These are phyloP conservation scores for Myotis pilosus DNA, from an alignment of 2,797 vertebrate species.

Conservation along the genomic window DNA sequence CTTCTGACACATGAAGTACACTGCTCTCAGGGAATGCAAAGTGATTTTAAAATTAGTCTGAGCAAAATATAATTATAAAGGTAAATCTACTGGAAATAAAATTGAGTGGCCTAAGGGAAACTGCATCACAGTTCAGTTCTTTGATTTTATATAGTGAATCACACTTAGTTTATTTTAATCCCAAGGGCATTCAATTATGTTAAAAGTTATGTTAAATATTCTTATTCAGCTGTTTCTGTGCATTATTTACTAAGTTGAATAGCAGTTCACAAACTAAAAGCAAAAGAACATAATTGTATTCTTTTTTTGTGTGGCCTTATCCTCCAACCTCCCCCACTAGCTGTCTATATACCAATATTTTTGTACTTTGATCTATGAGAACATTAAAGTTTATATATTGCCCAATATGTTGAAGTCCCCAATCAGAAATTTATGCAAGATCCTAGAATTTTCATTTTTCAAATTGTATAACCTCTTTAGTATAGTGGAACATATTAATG, in stretches of 20 bases:
- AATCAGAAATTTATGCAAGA: conserved; percentile 1
- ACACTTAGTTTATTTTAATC: conserved; percentile 49
- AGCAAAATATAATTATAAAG: conserved; percentile 58
- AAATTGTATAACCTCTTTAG: neutral
- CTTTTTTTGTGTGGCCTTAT: neutral
- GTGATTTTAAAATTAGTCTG: conserved; percentile 32
- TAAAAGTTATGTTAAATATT: conserved; percentile 48
- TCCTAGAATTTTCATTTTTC: neutral
- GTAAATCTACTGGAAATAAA: conserved; percentile 37
- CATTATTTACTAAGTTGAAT: conserved; percentile 9
- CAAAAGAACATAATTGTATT: conserved; percentile 14
- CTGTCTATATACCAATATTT: neutral
- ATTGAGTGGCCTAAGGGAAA: neutral
- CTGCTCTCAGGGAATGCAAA: neutral
- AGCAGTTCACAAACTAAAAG: neutral
- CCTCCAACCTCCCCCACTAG: neutral
- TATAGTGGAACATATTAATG: neutral
- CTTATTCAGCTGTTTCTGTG: conserved; percentile 30
- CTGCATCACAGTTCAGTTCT: neutral
- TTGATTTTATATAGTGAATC: conserved; percentile 31
- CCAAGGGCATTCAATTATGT: conserved; percentile 9
- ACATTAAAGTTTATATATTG: neutral
- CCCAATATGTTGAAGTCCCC: neutral
- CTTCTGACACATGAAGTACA: conserved; percentile 15
- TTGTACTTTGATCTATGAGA: neutral